Conservation (phyloP, 2,888 invertebrate species). For the Tetragonula carbonaria region DNA sequence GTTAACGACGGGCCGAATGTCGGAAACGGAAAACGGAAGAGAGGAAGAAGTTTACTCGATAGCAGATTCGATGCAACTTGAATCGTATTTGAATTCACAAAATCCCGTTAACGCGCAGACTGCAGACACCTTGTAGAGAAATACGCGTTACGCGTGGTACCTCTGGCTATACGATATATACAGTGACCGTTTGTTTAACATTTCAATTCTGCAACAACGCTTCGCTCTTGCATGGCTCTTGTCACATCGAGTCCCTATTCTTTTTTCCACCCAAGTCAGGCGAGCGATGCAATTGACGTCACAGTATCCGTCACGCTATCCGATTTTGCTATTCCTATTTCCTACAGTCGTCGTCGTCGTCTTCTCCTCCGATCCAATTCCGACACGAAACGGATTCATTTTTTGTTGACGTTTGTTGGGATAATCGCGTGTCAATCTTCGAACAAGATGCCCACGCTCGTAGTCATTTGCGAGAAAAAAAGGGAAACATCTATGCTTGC, state of each 20-base stretch:
- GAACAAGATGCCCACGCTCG: neutral
- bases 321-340: neutral
- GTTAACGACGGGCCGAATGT: neutral
- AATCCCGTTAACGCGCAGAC: constrained; percentile 43
- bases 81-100: constrained; percentile 37
- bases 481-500: neutral
- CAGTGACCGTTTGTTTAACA: constrained; percentile 33
- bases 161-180: constrained; percentile 12
- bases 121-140: constrained; percentile 30
- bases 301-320: neutral
- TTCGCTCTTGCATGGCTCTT: constrained; percentile 31
- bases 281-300: constrained; percentile 15
- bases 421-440: neutral
- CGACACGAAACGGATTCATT: no score
- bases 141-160: constrained; percentile 28
- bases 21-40: neutral
- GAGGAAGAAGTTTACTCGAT: neutral
- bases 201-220: constrained; percentile 22
- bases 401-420: neutral
- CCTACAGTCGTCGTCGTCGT: neutral
- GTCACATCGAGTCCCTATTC: constrained; percentile 17
- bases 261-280: constrained; percentile 15
- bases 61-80: constrained; percentile 29
- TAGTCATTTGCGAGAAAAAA: neutral
- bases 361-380: neutral